Evolutionary conservation across 2,888 invertebrate species (phyloP).

Genomic region (Hymenopus coronatus): DNA sequence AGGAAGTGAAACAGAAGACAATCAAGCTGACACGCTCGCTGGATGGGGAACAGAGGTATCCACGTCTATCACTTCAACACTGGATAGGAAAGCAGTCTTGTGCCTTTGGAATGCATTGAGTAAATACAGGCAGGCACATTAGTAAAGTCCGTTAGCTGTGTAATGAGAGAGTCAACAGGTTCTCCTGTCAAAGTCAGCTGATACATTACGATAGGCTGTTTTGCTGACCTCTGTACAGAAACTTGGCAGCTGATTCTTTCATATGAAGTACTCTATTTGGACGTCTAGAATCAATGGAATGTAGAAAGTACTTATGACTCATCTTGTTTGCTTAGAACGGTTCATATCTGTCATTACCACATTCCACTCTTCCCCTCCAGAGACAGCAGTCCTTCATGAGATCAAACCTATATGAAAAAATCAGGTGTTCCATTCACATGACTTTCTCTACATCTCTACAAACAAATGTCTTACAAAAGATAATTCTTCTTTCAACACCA

Average conservation of each 20-base stretch:
- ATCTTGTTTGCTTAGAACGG: background rate
- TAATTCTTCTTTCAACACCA: too few species aligned
- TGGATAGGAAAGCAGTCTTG: background rate
- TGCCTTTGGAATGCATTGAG: background rate
- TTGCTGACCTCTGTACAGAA: background rate
- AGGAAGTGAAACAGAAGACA: too few species aligned
- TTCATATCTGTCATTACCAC: background rate
- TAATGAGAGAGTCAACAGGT: background rate
- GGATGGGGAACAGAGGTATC: too few species aligned
- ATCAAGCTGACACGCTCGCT: too few species aligned
- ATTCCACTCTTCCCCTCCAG: background rate
- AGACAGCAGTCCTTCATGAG: too few species aligned
- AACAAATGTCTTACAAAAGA: too few species aligned
- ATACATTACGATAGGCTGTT: background rate
- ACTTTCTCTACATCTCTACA: too few species aligned
- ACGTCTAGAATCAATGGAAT: background rate
- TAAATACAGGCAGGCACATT: background rate
- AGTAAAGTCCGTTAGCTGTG: background rate
- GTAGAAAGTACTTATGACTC: background rate
- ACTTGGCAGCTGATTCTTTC: background rate
- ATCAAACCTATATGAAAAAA: too few species aligned
- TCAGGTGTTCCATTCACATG: too few species aligned
- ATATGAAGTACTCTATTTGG: background rate
- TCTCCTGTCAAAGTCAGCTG: background rate
- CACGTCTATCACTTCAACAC: too few species aligned